phyloP scores from a whole-genome alignment of 1,140 invertebrate genomes.

The Rhagoletis zephyria region DNA sequence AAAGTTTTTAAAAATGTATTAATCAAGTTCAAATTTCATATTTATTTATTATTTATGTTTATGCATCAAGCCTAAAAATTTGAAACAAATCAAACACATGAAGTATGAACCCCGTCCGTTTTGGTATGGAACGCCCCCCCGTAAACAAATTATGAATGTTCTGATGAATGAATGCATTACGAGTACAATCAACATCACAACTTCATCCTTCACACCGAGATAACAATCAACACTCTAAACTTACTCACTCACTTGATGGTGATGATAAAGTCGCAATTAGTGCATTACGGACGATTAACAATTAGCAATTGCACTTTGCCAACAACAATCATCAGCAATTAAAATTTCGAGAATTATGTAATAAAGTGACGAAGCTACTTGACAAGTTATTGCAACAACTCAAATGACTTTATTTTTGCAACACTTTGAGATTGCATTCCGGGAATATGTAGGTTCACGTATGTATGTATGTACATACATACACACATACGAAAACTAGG shows the following conservation, averaged over 20 bases:
- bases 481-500: neutral
- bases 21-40: too few relatives aligned
- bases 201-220: neutral
- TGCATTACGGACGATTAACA: neutral
- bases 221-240: neutral
- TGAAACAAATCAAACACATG: too few relatives aligned
- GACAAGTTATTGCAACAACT: constrained; percentile 15
- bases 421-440: neutral
- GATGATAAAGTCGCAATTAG: neutral
- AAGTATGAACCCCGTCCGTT: too few relatives aligned
- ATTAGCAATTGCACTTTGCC: constrained; percentile 29
- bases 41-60: too few relatives aligned
- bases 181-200: neutral
- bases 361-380: constrained; percentile 46
- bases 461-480: neutral
- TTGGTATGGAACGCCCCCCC: too few relatives aligned
- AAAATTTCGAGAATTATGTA: constrained; percentile 50
- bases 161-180: neutral
- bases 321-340: neutral
- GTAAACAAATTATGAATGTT: too few relatives aligned
- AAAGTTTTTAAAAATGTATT: too few relatives aligned
- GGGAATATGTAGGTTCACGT: constrained; percentile 9
- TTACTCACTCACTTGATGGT: neutral
- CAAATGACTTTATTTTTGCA: constrained; percentile 15
- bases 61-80: too few relatives aligned